Conservation (phyloP, 2,113 vertebrate species). For the Pelvicachromis taeniatus region DNA sequence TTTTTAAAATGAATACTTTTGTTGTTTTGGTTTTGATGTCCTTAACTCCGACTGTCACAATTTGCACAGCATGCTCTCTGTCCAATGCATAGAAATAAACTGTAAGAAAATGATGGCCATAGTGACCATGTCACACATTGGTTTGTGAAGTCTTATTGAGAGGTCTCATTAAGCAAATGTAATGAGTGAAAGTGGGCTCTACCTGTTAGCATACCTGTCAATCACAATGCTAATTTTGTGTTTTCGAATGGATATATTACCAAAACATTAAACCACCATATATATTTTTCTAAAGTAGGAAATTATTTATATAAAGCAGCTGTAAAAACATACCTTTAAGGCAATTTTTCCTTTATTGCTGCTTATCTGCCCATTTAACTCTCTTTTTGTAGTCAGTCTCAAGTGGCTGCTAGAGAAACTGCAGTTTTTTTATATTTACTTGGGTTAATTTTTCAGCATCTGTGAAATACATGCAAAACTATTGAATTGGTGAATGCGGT, state of each 20-base stretch:
- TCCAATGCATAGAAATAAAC: accelerated
- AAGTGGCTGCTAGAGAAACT: background rate
- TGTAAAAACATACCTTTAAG: background rate
- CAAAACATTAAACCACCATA: background rate
- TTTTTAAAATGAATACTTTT: accelerated
- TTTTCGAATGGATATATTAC: background rate
- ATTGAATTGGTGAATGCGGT: background rate
- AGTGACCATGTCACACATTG: background rate
- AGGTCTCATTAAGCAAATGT: background rate
- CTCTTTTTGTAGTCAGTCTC: background rate
- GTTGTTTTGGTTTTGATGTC: background rate
- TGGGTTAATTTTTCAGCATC: too few species aligned
- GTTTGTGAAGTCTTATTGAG: background rate
- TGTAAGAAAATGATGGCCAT: background rate
- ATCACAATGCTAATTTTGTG: background rate
- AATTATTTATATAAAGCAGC: background rate
- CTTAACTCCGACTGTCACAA: background rate
- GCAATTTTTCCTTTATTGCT: background rate
- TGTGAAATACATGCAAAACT: background rate
- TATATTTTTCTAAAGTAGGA: background rate
- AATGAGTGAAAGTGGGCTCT: too few species aligned
- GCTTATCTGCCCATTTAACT: background rate
- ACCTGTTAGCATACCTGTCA: background rate
- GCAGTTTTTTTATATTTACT: background rate
- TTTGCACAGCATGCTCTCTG: background rate